Evolutionary conservation across 2,888 invertebrate species (phyloP).

Genomic region (Drosophila meridionalis): DNA sequence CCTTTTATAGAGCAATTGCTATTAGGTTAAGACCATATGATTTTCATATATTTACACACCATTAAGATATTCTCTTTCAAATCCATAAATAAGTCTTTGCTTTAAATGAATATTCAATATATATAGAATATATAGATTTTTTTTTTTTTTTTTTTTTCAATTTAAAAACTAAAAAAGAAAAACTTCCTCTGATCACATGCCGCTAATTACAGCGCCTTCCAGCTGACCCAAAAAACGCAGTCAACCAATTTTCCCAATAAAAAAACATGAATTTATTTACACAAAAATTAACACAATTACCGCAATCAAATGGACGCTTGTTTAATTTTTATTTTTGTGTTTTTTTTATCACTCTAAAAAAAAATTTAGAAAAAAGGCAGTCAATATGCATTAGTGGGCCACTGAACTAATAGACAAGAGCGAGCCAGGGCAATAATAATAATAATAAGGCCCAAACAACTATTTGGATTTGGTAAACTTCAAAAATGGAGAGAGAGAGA

Average conservation of each 20-base stretch:
- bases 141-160: neutral
- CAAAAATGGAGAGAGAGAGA: conserved; percentile 33
- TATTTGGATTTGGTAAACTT: conserved; percentile 66
- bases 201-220: conserved; percentile 35
- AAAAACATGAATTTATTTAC: conserved; percentile 52
- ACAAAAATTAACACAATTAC: conserved; percentile 75
- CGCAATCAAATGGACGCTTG: conserved; percentile 68
- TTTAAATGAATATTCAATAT: no score
- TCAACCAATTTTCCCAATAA: conserved; percentile 23
- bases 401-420: conserved; percentile 77
- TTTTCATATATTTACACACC: no score
- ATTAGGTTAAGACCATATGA: no score
- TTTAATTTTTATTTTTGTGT: conserved; percentile 14
- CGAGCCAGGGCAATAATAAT: conserved; percentile 34
- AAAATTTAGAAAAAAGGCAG: conserved; percentile 43
- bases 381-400: conserved; percentile 79
- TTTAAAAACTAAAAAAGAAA: neutral
- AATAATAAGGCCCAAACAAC: conserved; percentile 33
- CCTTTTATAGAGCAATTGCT: no score
- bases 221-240: conserved; percentile 60
- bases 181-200: conserved; percentile 6
- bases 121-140: no score
- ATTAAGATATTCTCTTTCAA: no score
- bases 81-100: no score
- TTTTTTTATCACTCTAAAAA: conserved; percentile 27